Conservation (phyloP, 1,140 invertebrate genomes). For the Spodoptera litura region DNA sequence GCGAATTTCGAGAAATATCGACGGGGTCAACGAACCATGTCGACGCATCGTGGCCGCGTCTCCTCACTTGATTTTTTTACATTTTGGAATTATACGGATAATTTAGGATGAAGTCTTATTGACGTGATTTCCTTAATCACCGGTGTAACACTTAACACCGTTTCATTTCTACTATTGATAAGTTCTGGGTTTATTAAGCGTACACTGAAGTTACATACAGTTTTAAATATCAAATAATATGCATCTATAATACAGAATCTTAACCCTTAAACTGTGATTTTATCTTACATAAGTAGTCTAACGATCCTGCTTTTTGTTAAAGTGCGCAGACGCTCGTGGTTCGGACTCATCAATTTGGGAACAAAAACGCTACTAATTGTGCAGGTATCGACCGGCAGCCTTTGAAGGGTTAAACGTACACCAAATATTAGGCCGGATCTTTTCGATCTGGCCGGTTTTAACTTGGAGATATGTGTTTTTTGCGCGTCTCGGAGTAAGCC, state of each 20-base stretch:
- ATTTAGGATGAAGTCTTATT: conserved; percentile 61
- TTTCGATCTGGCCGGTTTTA: conserved; percentile 45
- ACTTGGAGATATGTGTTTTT: conserved; percentile 46
- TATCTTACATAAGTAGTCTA: conserved; percentile 23
- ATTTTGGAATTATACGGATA: conserved; percentile 67
- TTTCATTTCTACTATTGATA: background rate
- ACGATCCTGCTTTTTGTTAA: conserved; percentile 36
- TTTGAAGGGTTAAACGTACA: conserved; percentile 48
- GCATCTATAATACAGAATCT: background rate
- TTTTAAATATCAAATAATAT: background rate
- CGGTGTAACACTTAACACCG: background rate
- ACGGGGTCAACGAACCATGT: conserved; percentile 80
- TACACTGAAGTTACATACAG: no score
- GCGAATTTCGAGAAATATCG: conserved; percentile 85
- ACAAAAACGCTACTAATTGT: conserved; percentile 46
- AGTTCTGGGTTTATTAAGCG: background rate
- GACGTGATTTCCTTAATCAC: conserved; percentile 52
- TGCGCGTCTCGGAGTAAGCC: conserved; percentile 44
- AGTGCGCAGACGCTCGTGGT: conserved; percentile 37
- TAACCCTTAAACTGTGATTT: conserved; percentile 6
- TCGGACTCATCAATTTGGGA: conserved; percentile 41
- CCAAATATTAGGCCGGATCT: conserved; percentile 45
- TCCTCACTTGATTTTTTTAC: conserved; percentile 71
- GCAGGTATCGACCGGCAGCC: conserved; percentile 41
- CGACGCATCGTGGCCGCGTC: conserved; percentile 80